phyloP scores from a whole-genome alignment of 2,888 invertebrate species.

The Odontocerum albicorne region DNA sequence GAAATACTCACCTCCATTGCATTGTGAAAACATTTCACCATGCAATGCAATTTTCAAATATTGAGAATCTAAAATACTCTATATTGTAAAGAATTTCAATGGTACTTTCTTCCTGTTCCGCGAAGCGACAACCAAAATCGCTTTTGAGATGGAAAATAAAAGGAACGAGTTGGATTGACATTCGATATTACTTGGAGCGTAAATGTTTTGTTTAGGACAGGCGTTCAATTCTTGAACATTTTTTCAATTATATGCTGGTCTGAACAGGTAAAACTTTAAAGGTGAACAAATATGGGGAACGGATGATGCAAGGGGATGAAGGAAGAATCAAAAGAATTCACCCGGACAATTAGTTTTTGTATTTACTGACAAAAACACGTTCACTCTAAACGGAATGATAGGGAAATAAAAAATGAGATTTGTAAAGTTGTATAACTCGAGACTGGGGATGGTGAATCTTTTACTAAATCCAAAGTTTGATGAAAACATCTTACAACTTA shows the following conservation, averaged over 20 bases:
- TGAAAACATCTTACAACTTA: no score
- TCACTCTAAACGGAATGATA: neutral
- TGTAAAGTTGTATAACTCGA: no score
- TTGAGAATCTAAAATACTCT: no score
- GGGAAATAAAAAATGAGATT: no score
- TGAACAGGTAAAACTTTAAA: slow-evolving; percentile 36
- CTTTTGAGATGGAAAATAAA: slow-evolving; percentile 33
- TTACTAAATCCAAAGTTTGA: no score
- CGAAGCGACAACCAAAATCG: slow-evolving; percentile 32
- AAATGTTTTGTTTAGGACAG: slow-evolving; percentile 48
- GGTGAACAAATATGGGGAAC: slow-evolving; percentile 33
- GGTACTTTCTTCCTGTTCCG: slow-evolving; percentile 23
- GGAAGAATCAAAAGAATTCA: slow-evolving; percentile 21
- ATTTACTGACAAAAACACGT: slow-evolving; percentile 15
- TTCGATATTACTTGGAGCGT: slow-evolving; percentile 51
- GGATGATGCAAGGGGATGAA: slow-evolving; percentile 17
- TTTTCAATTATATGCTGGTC: slow-evolving; percentile 55
- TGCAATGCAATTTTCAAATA: no score
- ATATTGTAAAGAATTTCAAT: no score
- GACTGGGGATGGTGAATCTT: no score
- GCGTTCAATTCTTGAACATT: slow-evolving; percentile 53
- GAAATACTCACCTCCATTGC: no score
- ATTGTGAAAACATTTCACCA: no score
- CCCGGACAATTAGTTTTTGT: slow-evolving; percentile 10
- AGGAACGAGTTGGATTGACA: slow-evolving; percentile 39